Evolutionary conservation across 2,113 vertebrate genomes (phyloP).

Genomic region (Macquaria ambigua): DNA sequence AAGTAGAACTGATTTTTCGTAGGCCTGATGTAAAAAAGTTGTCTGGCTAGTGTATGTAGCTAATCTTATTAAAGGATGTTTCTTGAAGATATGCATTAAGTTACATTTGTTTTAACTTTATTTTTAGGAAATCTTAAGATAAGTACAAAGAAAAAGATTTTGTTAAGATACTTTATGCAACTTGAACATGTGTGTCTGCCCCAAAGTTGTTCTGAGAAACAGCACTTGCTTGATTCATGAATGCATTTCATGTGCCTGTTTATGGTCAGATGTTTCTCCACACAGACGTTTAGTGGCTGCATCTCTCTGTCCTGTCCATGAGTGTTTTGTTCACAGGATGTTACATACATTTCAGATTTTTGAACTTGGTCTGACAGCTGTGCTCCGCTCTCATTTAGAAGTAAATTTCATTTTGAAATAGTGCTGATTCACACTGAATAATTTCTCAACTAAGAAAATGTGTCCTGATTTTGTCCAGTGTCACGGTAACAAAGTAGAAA

Average conservation of each 20-base stretch:
- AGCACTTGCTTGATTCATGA: background rate
- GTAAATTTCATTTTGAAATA: constrained; percentile 58
- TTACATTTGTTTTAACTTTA: constrained; percentile 3
- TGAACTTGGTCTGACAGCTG: constrained; percentile 31
- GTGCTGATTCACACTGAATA: background rate
- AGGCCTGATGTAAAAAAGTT: constrained; percentile 21
- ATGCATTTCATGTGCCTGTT: constrained; percentile 34
- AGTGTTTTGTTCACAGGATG: constrained; percentile 44
- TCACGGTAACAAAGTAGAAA: background rate
- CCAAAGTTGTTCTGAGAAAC: background rate
- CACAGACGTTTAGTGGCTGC: constrained; percentile 10
- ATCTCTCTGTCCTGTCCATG: constrained; percentile 22
- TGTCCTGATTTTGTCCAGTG: constrained; percentile 1
- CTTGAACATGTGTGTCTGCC: constrained; percentile 18
- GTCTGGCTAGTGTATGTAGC: constrained; percentile 57
- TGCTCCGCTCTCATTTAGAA: constrained; percentile 44
- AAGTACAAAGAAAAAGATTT: constrained; percentile 2
- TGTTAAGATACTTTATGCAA: constrained; percentile 32
- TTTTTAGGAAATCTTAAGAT: background rate
- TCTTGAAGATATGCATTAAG: constrained; percentile 19
- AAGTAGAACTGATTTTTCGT: constrained; percentile 45
- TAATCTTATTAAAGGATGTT: constrained; percentile 27
- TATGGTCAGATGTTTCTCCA: constrained; percentile 16
- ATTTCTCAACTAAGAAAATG: constrained; percentile 11
- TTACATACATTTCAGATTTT: constrained; percentile 44